Conservation (phyloP, 2,113 vertebrate genomes). For the Pandion haliaetus region DNA sequence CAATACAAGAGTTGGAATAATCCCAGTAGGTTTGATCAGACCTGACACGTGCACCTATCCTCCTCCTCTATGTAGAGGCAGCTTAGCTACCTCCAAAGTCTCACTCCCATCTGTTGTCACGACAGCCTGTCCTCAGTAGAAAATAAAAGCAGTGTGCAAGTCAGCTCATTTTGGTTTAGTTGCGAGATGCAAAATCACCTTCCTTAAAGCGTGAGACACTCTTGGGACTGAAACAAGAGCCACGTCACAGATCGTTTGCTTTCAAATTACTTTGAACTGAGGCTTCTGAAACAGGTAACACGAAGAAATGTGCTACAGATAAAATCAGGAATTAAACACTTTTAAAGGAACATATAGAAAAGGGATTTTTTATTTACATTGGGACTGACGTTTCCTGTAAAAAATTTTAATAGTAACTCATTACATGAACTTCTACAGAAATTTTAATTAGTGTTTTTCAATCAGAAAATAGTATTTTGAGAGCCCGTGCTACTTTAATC, state of each 20-base stretch:
- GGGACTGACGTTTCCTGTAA: background rate
- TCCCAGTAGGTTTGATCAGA: background rate
- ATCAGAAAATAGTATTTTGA: background rate
- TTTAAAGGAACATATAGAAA: background rate
- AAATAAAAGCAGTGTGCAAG: background rate
- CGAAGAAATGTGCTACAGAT: background rate
- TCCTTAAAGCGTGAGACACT: background rate
- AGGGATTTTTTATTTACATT: background rate
- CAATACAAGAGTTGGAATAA: background rate
- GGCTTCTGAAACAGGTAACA: background rate
- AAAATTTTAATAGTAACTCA: background rate
- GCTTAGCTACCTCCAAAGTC: background rate
- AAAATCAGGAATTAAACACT: background rate
- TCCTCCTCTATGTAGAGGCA: accelerated
- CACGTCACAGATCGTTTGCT: background rate
- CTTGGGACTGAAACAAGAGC: background rate
- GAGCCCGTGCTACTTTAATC: background rate
- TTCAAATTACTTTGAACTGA: background rate
- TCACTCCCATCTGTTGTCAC: background rate
- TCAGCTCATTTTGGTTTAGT: background rate
- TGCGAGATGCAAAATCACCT: background rate
- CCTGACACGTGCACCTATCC: background rate
- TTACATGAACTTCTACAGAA: background rate
- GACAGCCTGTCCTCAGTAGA: background rate
- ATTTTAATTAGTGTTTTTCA: background rate